Evolutionary conservation across 1,140 invertebrate species (phyloP).

Genomic region (Apolygus lucorum): DNA sequence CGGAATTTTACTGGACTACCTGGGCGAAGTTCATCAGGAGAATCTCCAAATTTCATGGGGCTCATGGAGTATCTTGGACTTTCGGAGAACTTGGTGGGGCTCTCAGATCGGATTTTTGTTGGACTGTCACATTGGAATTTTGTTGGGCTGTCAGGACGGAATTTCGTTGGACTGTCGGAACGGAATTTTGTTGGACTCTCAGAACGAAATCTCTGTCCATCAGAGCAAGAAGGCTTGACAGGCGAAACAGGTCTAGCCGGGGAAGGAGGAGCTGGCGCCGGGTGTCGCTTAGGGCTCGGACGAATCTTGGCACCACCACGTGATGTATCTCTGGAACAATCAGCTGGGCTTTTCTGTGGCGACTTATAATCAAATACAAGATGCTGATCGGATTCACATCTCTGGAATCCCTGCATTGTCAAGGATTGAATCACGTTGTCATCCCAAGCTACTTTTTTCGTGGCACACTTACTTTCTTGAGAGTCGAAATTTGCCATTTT

Average conservation of each 20-base stretch:
- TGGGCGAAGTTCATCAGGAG: too few species aligned
- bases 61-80: neutral
- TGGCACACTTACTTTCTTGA: neutral
- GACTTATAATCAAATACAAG: slow-evolving; percentile 50
- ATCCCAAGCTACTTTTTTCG: slow-evolving; percentile 25
- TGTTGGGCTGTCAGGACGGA: too few species aligned
- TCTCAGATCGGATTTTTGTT: neutral
- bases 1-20: too few species aligned
- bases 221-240: neutral
- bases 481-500: neutral
- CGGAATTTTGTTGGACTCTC: neutral
- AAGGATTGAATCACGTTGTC: slow-evolving; percentile 26
- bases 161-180: neutral
- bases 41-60: neutral
- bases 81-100: neutral
- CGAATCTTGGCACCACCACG: neutral
- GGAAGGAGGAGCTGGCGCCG: neutral
- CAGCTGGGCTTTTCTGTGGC: slow-evolving; percentile 11
- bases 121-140: neutral
- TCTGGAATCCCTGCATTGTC: slow-evolving; percentile 51
- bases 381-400: slow-evolving; percentile 46
- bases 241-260: neutral
- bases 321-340: neutral
- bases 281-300: neutral
- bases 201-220: too few species aligned